phyloP scores from a whole-genome alignment of 2,888 invertebrate species.

The Drosophila affinis region DNA sequence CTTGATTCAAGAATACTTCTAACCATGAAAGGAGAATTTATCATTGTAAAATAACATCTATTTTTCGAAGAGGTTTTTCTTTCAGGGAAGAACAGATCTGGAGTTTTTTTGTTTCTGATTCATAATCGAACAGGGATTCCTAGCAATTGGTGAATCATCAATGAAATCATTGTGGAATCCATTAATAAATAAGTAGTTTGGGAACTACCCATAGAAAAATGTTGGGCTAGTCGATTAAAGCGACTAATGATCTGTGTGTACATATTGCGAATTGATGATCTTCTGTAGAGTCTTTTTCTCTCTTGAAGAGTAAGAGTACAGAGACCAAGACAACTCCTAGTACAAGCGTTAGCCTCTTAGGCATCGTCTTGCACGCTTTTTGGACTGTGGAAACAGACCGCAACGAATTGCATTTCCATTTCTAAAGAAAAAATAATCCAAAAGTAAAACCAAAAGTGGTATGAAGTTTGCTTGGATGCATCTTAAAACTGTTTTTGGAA shows the following conservation, averaged over 20 bases:
- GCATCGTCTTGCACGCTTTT: slow-evolving; percentile 41
- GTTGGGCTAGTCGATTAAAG: not conserved
- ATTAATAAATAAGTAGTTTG: slow-evolving; percentile 20
- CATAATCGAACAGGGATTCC: not conserved
- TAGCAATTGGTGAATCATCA: slow-evolving; percentile 16
- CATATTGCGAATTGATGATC: not conserved
- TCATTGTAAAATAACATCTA: too few relatives aligned
- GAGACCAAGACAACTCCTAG: not conserved
- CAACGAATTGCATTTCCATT: slow-evolving; percentile 66
- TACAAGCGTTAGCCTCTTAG: slow-evolving; percentile 14
- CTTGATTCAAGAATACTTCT: too few relatives aligned
- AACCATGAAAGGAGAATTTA: too few relatives aligned
- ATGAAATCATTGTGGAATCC: slow-evolving; percentile 27
- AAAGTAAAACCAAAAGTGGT: slow-evolving; percentile 46
- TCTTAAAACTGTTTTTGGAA: slow-evolving; percentile 5
- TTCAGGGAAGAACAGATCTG: too few relatives aligned
- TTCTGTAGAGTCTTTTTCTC: slow-evolving; percentile 6
- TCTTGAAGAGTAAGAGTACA: slow-evolving; percentile 5
- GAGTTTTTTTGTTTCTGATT: not conserved
- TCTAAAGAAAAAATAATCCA: slow-evolving; percentile 26
- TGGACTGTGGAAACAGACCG: slow-evolving; percentile 56
- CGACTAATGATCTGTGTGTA: not conserved
- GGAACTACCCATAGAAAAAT: not conserved
- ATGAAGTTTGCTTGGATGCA: slow-evolving; percentile 43
- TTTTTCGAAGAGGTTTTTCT: too few relatives aligned